These are phyloP conservation scores for Sylvilagus bachmani DNA, from an alignment of 2,113 vertebrate genomes.

Conservation along the genomic window DNA sequence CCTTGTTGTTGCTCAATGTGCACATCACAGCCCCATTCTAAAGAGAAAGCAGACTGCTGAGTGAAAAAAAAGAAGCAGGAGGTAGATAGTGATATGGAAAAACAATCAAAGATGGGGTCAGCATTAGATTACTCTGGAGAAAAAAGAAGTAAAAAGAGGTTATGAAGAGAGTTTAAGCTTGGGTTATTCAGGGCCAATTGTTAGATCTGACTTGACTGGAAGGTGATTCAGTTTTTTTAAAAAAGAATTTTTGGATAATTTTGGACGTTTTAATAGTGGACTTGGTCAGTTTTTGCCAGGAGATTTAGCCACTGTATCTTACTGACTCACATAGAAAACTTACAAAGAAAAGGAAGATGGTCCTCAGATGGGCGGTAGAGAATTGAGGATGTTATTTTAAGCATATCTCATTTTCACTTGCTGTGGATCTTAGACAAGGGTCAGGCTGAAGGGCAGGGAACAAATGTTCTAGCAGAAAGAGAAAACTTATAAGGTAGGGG, in stretches of 20 bases:
- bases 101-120: not conserved
- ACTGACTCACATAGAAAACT: not conserved
- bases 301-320: not conserved
- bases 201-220: not conserved
- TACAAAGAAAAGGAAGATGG: not conserved
- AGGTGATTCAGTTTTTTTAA: not conserved
- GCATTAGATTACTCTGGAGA: not conserved
- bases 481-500: not conserved
- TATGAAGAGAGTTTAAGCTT: not conserved
- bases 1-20: conserved; percentile 27
- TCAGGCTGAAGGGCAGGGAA: not conserved
- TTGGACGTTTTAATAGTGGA: not conserved
- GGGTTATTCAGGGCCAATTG: not conserved
- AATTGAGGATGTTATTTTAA: not conserved
- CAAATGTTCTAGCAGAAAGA: not conserved
- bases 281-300: not conserved
- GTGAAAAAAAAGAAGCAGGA: not conserved
- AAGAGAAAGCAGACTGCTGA: not conserved
- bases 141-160: not conserved
- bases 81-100: not conserved
- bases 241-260: conserved; percentile 2
- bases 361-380: not conserved
- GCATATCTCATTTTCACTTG: not conserved
- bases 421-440: not conserved
- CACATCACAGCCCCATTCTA: not conserved